Conservation (phyloP, 2,113 vertebrate species). For the Leucopsar rothschildi region DNA sequence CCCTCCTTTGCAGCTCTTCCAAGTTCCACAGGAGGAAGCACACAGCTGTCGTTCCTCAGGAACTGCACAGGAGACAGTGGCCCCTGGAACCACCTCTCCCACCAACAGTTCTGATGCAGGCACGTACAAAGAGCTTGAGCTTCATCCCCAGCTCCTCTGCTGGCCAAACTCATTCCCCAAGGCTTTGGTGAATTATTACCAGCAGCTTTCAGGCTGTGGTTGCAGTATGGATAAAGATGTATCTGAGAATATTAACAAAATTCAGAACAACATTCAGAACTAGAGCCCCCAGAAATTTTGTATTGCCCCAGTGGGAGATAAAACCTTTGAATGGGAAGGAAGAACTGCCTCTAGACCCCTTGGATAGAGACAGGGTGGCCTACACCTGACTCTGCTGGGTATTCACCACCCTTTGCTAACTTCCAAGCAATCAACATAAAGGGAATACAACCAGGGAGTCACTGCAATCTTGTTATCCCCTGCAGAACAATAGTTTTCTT, state of each 20-base stretch:
- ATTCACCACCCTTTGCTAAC: background rate
- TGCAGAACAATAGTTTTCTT: background rate
- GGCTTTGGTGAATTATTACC: background rate
- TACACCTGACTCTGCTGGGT: background rate
- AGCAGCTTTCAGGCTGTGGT: background rate
- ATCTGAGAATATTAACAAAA: background rate
- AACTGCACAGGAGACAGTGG: background rate
- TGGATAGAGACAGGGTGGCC: background rate
- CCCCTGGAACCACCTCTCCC: background rate
- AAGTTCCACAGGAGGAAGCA: slow-evolving; percentile 32
- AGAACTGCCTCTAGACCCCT: background rate
- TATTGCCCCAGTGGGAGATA: background rate
- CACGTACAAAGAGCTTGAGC: background rate
- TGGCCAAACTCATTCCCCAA: background rate
- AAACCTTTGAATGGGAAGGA: background rate
- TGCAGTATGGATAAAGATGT: background rate
- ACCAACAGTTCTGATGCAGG: background rate
- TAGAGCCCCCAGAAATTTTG: background rate
- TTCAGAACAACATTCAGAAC: background rate
- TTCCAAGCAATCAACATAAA: background rate
- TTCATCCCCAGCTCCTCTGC: background rate
- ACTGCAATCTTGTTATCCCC: background rate
- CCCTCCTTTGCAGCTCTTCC: slow-evolving; percentile 12
- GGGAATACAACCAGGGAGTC: background rate
- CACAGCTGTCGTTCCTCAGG: slow-evolving; percentile 18